These are phyloP conservation scores for Lithobates sylvaticus DNA, from an alignment of 2,797 vertebrate genomes.

Conservation along the genomic window DNA sequence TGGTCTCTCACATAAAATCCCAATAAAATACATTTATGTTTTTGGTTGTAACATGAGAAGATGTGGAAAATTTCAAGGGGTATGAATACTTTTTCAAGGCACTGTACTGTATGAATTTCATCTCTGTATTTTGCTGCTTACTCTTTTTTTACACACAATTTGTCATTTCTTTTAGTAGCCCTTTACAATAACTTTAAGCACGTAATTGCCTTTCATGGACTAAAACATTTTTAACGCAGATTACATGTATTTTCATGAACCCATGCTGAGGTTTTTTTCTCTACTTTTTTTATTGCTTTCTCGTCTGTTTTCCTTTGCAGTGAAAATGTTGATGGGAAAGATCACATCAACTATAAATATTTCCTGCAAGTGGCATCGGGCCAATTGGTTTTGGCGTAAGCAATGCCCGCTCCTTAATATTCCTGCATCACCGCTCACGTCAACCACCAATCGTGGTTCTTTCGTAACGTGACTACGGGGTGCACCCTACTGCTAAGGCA, in stretches of 20 bases:
- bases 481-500: background rate
- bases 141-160: too few relatives aligned
- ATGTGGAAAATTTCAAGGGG: too few relatives aligned
- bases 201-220: background rate
- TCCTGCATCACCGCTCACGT: conserved; percentile 46
- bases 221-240: background rate
- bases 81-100: too few relatives aligned
- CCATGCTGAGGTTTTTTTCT: background rate
- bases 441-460: conserved; percentile 14
- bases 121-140: too few relatives aligned
- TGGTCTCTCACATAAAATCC: too few relatives aligned
- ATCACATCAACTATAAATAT: conserved; percentile 54
- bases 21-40: too few relatives aligned
- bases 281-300: background rate
- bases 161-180: too few relatives aligned
- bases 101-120: too few relatives aligned
- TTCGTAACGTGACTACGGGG: background rate
- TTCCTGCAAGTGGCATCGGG: conserved; percentile 17
- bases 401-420: conserved; percentile 3
- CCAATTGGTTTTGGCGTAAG: conserved; percentile 47
- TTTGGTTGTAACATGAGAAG: too few relatives aligned
- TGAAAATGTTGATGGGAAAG: conserved; percentile 55
- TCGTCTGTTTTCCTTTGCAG: conserved; percentile 26
- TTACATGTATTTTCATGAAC: background rate
- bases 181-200: too few relatives aligned